Conservation (phyloP, 92 coral and sea anemone species). For the Micromussa lordhowensis region DNA sequence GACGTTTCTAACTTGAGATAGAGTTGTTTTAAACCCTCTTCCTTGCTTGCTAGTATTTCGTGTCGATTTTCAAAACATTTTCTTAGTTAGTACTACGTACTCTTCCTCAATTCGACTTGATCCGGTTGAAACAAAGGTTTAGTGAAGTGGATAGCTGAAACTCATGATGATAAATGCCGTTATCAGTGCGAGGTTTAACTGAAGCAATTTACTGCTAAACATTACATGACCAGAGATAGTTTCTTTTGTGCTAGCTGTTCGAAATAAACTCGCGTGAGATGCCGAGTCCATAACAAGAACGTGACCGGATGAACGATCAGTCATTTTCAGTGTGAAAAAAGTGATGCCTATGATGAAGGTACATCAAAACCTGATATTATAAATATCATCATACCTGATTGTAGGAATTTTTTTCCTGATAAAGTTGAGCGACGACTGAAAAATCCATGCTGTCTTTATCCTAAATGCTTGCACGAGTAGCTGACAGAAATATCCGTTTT, state of each 20-base stretch:
- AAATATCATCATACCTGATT: constrained; percentile 4
- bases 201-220: neutral
- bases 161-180: neutral
- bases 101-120: neutral
- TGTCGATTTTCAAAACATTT: neutral
- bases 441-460: neutral
- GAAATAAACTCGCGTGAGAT: neutral
- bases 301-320: constrained; percentile 15
- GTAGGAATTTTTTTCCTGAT: constrained; percentile 1
- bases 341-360: neutral
- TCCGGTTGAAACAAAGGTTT: neutral
- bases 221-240: neutral
- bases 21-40: neutral
- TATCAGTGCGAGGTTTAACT: neutral
- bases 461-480: neutral
- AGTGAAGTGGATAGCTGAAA: neutral
- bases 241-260: neutral
- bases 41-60: neutral
- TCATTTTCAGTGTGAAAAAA: neutral
- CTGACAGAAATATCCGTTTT: neutral
- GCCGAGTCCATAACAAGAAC: neutral
- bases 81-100: neutral
- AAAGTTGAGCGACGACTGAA: neutral
- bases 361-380: constrained; percentile 1
- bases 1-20: neutral